phyloP scores from a whole-genome alignment of 2,113 vertebrate genomes.

The Pyrgilauda ruficollis region DNA sequence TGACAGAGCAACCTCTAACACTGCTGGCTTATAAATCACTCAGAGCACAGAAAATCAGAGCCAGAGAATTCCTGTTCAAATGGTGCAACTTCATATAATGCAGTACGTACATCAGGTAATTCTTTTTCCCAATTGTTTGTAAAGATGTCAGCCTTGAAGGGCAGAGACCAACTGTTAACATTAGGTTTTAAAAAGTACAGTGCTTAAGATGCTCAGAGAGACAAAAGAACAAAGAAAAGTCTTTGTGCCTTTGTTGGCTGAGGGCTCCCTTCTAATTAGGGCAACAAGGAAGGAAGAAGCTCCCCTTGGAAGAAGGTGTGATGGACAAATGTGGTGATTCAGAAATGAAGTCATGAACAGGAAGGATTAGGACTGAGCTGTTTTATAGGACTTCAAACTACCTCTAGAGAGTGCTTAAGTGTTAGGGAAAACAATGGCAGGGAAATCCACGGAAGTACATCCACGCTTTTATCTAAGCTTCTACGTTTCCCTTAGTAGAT shows the following conservation, averaged over 20 bases:
- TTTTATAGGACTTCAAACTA: neutral
- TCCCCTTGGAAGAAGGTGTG: neutral
- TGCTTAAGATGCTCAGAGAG: neutral
- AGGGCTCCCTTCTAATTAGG: slow-evolving; percentile 19
- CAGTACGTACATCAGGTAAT: neutral
- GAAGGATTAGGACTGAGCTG: slow-evolving; percentile 35
- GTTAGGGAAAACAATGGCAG: neutral
- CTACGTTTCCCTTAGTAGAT: neutral
- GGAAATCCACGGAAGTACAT: neutral
- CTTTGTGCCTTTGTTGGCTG: neutral
- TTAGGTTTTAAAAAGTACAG: neutral
- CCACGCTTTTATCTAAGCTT: neutral
- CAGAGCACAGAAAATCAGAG: neutral
- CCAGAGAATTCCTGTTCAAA: neutral
- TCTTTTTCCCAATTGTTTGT: neutral
- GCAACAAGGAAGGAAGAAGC: slow-evolving; percentile 29
- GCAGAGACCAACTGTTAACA: neutral
- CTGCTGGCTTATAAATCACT: neutral
- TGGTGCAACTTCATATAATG: neutral
- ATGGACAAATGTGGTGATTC: slow-evolving; percentile 13
- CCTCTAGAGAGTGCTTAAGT: slow-evolving; percentile 29
- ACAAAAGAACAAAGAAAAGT: slow-evolving; percentile 15
- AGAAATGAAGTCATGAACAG: slow-evolving; percentile 31
- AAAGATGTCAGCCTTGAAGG: neutral
- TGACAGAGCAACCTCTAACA: neutral